Evolutionary conservation across 1,140 invertebrate genomes (phyloP), one percentile per base, ranked within the genome.

Genomic region (Diprion similis): DNA sequence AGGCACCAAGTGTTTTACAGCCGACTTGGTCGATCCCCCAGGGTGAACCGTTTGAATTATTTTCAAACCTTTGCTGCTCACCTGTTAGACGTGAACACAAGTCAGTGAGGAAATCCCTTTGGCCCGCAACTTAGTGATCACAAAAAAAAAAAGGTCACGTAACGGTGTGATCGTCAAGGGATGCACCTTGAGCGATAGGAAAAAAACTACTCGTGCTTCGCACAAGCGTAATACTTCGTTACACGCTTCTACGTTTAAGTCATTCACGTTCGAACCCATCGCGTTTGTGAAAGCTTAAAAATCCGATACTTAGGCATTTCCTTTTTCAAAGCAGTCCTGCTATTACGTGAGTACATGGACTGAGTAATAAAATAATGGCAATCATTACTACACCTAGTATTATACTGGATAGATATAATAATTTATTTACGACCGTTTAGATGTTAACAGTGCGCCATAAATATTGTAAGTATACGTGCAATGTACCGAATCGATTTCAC

Each of bases 1-100:
- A n/a, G 96, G 96, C 77, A 99, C 97, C 86, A 98, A 95, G 83
- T 98, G 97, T 85, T 98, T 98, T 71, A 98, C 94, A 79, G 87
- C 93, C 84, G 85, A 90, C 78, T 86, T 91, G 78, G 86, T 89
- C 71, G 85, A 86, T 80, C 89, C 84, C 86, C 90, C 81, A 77
- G 89, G 85, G 81, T 91, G 89, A 71, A 93, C 90, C 80, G 92
- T 93, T 87, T 98, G 97, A 72, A 98, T 93, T 74, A 99, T 97
- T 88, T 98, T 98, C 78, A 99, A 86, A 24, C 97, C 97, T 89
- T 97, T 97, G 82, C 93, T 93, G 79, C 95, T 97, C 45, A 99
- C 94, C 91, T 97, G 92, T 10, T 92, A 86, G 46, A 94, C 95
- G 24, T 89, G 87, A 77, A 82, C 46, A 68, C n/a, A 73, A 70